Evolutionary conservation across 2,888 invertebrate genomes (phyloP).

Genomic region (Sepiola atlantica): DNA sequence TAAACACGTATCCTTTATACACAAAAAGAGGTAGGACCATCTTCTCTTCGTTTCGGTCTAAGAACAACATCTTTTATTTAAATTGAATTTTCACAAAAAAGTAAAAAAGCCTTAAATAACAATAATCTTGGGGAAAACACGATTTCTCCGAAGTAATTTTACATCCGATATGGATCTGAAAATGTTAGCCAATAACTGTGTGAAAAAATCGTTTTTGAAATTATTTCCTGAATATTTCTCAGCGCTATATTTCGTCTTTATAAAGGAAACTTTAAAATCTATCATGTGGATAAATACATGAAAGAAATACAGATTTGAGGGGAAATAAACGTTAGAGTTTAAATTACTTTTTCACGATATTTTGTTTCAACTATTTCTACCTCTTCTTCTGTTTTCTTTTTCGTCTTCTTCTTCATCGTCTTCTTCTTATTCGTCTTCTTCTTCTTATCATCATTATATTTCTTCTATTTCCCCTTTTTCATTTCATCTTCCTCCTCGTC

Average conservation of each 20-base stretch:
- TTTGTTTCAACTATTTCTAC: no score
- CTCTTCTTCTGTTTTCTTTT: no score
- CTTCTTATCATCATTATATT: no score
- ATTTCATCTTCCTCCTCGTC: no score
- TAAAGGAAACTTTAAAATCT: no score
- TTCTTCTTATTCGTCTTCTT: no score
- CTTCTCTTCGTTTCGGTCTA: not conserved
- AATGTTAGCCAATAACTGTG: not conserved
- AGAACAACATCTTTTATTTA: not conserved
- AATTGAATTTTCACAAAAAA: not conserved
- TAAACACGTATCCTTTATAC: not conserved
- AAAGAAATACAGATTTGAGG: not conserved
- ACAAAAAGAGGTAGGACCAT: not conserved
- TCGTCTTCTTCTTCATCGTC: no score
- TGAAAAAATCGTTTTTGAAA: not conserved
- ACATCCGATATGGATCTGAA: not conserved
- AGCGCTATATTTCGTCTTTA: not conserved
- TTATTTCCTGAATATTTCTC: not conserved
- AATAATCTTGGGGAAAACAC: not conserved
- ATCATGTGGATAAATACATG: no score
- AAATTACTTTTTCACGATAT: no score
- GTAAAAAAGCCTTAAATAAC: not conserved
- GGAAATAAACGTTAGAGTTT: not conserved
- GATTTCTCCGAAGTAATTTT: not conserved
- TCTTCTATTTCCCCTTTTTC: no score